phyloP scores from a whole-genome alignment of 2,113 vertebrate species.

The Pipra filicauda region DNA sequence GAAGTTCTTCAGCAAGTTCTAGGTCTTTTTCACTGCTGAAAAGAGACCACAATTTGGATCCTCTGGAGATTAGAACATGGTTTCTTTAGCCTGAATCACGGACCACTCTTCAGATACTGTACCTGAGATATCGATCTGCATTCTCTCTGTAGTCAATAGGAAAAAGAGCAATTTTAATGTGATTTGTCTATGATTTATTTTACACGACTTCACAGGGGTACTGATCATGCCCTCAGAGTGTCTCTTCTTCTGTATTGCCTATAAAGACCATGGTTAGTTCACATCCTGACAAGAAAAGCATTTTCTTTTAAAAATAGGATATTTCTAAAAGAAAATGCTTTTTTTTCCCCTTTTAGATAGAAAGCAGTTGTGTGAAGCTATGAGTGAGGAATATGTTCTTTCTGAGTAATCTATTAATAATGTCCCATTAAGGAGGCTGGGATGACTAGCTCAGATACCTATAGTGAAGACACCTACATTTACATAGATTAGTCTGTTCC shows the following conservation, averaged over 20 bases:
- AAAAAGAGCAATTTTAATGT: neutral
- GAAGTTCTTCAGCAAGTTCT: neutral
- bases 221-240: neutral
- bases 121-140: neutral
- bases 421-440: neutral
- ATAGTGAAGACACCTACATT: neutral
- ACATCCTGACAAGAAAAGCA: neutral
- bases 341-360: neutral
- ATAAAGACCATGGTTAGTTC: neutral
- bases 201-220: neutral
- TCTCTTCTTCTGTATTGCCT: neutral
- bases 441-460: neutral
- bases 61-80: neutral
- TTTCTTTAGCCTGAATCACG: neutral
- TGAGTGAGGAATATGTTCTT: neutral
- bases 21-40: neutral
- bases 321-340: neutral
- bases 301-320: neutral
- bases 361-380: neutral
- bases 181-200: neutral
- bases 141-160: neutral
- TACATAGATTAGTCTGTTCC: neutral
- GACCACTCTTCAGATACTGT: neutral
- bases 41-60: neutral
- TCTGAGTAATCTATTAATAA: neutral